Evolutionary conservation across 2,113 vertebrate species (phyloP), one percentile per base, ranked within the genome.

Genomic region (Chinchilla lanigera): DNA sequence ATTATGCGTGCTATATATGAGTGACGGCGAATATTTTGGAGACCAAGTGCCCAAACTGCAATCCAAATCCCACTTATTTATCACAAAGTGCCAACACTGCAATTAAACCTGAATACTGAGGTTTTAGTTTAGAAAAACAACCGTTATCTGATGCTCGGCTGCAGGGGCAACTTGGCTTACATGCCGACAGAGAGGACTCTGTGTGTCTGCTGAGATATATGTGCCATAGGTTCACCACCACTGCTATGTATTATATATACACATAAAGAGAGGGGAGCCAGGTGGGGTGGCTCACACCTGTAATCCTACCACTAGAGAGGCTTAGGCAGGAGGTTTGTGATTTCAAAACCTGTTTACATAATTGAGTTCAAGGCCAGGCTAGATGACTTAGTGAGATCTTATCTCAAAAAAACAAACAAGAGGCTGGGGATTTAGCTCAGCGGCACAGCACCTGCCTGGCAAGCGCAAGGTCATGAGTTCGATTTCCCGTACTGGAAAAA

Each of bases 171-270:
- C 73, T 75, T 16, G 41, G 73, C 73, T 75, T 11, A 6, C 38
- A 44, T 47, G 41, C 38, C 12, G 24, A 26, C 60, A 26, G 5
- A 78, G 85, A 87, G 24, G 33, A 28, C 88, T 80, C 28, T 33
- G 44, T 5, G 24, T 12, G n/a, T 38, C 69, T 10, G 38, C n/a
- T 41, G 38, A 9, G 0, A 3, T n/a, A 10, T 20, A 0, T 20
- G 19, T 22, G 71, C 71, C 71, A 44, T 12, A 75, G 24, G 38
- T 13, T 44, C 8, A 3, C 22, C 41, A 44, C 71, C n/a, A 75
- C 41, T 26, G 71, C 38, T 44, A 5, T 73, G 2, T 73, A 69
- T n/a, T 7, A 69, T n/a, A n/a, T n/a, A 17, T 10, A 69, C 16
- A 19, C 17, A 35, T 2, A 85, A 14, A 65, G n/a, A 90, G 73